Evolutionary conservation across 2,888 invertebrate species (phyloP), one percentile per base, ranked within the genome.

Genomic region (Polydrusus tereticollis): DNA sequence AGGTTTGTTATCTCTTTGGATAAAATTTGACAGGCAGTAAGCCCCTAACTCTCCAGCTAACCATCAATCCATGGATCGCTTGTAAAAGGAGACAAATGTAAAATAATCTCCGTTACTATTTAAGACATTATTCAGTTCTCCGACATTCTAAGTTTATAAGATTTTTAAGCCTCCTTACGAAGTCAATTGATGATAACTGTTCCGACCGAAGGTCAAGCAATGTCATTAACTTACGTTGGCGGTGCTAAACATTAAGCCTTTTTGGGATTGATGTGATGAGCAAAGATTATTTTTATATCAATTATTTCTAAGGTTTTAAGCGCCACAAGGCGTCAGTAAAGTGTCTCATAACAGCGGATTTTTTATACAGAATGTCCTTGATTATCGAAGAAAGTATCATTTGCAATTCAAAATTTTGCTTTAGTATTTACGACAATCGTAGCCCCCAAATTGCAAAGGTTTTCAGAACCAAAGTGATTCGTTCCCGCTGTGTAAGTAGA

Each of bases 221-320:
- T 72, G 72, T 72, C 72, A 72, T 62, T 71, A 71, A 71, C 71
- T 45, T 60, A 64, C 33, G 57, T 47, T 33, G 29, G 2, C 26
- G 14, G 23, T n/a, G 21, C 21, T 20, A 47, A 21, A 47, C 21
- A 47, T 47, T 23, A 47, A 7, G 20, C 45, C 45, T 45, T 45
- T 20, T 45, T 12, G 10, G 45, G 45, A 21, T 45, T 20, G 45
- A 20, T 6, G 41, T 36, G n/a, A 41, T 41, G n/a, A 16, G 4
- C 16, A 2, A 2, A 6, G 16, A 41, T 41, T 16, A 16, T 41
- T 41, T 41, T 16, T 6, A 16, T 1, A n/a, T 3, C 2, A 5
- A 16, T 41, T 41, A 2, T 41, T 14, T 41, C 16, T 41, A 7
- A 14, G 14, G n/a, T n/a, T n/a, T n/a, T n/a, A n/a, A n/a, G n/a